phyloP scores from a whole-genome alignment of 2,888 invertebrate genomes.

The Hetaerina titia region DNA sequence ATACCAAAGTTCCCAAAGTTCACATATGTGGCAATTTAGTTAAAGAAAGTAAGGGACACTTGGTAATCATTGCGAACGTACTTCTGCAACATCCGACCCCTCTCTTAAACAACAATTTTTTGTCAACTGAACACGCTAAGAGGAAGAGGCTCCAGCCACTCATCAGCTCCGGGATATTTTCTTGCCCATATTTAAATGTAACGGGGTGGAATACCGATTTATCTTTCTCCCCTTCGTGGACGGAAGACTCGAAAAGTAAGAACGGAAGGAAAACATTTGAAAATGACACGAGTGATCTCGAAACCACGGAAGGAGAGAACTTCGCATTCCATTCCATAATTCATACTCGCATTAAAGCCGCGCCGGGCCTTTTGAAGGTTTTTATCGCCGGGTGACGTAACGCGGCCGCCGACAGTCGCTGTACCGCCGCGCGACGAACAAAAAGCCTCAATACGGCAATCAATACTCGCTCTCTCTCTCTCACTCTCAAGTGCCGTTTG shows the following conservation, averaged over 20 bases:
- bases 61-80: too few species aligned
- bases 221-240: not conserved
- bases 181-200: not conserved
- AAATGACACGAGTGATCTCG: not conserved
- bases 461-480: not conserved
- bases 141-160: not conserved
- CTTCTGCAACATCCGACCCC: too few species aligned
- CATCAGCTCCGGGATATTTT: not conserved
- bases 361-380: not conserved
- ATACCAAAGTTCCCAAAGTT: too few species aligned
- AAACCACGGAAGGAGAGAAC: not conserved
- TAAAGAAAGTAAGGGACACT: too few species aligned
- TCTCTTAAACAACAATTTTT: too few species aligned
- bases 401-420: not conserved
- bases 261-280: not conserved
- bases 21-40: too few species aligned
- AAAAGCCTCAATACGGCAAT: not conserved
- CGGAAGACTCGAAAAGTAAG: not conserved
- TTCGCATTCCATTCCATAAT: constrained; percentile 8
- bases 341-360: not conserved
- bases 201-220: not conserved
- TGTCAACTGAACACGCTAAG: not conserved
- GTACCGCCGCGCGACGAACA: not conserved
- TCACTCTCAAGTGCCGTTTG: not conserved
- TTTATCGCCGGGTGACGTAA: not conserved